phyloP scores from a whole-genome alignment of 2,113 vertebrate genomes.

The Eidolon helvum region DNA sequence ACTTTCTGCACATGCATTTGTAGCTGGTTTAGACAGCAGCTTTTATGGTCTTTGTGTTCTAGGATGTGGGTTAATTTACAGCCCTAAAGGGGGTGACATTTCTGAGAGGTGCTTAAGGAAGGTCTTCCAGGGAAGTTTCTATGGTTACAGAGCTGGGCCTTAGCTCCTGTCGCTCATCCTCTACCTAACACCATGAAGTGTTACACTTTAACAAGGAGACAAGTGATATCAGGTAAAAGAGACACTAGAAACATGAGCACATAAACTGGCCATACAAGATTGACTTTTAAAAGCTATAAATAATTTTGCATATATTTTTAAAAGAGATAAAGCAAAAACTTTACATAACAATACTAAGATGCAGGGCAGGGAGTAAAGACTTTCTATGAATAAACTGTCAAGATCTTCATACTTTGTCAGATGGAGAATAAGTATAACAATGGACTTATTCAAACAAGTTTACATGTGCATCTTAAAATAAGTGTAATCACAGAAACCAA shows the following conservation, averaged over 20 bases:
- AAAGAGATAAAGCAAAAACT: not conserved
- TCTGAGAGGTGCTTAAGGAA: no score
- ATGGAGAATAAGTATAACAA: not conserved
- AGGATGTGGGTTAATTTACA: no score
- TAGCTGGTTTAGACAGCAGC: no score
- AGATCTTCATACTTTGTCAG: not conserved
- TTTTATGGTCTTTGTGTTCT: no score
- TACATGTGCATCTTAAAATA: not conserved
- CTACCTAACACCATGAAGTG: not conserved
- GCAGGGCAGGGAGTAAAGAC: not conserved
- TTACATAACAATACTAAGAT: not conserved
- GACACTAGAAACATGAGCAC: not conserved
- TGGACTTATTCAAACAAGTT: not conserved
- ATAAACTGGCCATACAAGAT: not conserved
- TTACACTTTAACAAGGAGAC: not conserved
- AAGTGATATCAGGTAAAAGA: not conserved
- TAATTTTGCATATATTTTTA: not conserved
- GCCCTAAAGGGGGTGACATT: no score
- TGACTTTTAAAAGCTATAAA: not conserved
- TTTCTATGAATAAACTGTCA: not conserved
- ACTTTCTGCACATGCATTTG: no score
- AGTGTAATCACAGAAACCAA: not conserved
- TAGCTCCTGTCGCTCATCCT: no score
- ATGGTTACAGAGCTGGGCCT: no score
- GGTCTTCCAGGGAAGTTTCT: no score